Conservation (phyloP, 2,113 vertebrate genomes). For the Sardina pilchardus region DNA sequence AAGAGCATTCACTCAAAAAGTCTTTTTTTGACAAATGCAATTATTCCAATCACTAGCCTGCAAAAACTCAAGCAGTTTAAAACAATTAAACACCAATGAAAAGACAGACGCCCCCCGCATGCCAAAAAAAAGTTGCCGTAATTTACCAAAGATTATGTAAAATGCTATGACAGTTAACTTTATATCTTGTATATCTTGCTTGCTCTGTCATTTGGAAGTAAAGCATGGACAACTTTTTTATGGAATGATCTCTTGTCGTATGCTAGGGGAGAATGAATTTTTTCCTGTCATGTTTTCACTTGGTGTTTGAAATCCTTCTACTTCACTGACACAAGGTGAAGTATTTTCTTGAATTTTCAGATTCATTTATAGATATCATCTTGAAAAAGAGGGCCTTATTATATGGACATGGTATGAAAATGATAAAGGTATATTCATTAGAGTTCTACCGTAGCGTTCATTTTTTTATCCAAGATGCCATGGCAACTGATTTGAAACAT, state of each 20-base stretch:
- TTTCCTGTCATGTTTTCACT: slow-evolving; percentile 38
- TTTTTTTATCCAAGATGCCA: slow-evolving; percentile 43
- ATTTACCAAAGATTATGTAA: not conserved
- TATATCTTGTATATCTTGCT: not conserved
- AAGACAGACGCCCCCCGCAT: slow-evolving; percentile 27
- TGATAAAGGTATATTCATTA: slow-evolving; percentile 58
- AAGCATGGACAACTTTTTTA: slow-evolving; percentile 12
- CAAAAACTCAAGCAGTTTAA: not conserved
- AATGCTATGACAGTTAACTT: not conserved
- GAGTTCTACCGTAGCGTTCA: slow-evolving; percentile 44
- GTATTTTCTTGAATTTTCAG: slow-evolving; percentile 58
- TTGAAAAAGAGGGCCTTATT: slow-evolving; percentile 58
- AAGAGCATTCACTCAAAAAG: not conserved
- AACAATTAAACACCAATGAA: slow-evolving; percentile 37
- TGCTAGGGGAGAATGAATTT: slow-evolving; percentile 4
- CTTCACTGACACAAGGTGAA: slow-evolving; percentile 56
- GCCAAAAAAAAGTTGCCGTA: not conserved
- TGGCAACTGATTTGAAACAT: slow-evolving; percentile 36
- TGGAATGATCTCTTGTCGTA: slow-evolving; percentile 7
- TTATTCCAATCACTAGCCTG: not conserved
- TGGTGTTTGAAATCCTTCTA: slow-evolving; percentile 49
- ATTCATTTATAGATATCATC: slow-evolving; percentile 59
- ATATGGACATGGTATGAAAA: slow-evolving; percentile 60
- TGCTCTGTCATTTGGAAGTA: slow-evolving; percentile 1
- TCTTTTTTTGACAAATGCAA: not conserved